Evolutionary conservation across 2,113 vertebrate species (phyloP).

Genomic region (Sphyrna mokarran): DNA sequence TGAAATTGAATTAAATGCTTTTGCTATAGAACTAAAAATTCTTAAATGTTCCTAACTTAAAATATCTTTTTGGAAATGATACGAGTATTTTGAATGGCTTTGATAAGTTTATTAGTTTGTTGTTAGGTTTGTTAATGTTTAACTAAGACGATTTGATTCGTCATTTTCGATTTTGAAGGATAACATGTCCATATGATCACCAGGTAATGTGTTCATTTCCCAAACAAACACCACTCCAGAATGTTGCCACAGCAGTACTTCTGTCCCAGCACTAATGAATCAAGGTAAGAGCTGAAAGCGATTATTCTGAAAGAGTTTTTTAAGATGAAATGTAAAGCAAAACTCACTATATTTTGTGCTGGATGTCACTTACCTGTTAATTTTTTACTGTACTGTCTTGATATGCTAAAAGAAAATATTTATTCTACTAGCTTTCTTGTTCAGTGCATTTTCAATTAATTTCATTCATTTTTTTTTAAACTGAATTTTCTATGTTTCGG

Average conservation of each 20-base stretch:
- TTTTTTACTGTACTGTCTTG: neutral
- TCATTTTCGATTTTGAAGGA: neutral
- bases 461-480: neutral
- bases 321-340: neutral
- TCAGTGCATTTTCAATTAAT: too few relatives aligned
- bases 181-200: neutral
- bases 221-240: neutral
- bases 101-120: neutral
- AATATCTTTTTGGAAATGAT: neutral
- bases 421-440: neutral
- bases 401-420: neutral
- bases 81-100: neutral
- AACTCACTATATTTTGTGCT: neutral
- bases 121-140: slow-evolving; percentile 5
- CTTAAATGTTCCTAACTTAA: neutral
- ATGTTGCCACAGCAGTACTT: neutral
- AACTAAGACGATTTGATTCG: neutral
- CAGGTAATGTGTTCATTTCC: neutral
- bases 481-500: neutral
- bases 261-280: neutral
- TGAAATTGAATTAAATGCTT: neutral
- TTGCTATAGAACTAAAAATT: neutral
- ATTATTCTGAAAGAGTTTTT: neutral
- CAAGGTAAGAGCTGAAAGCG: slow-evolving; percentile 9
- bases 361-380: neutral